phyloP scores from a whole-genome alignment of 2,888 invertebrate genomes.

The Galerucella nymphaeae region DNA sequence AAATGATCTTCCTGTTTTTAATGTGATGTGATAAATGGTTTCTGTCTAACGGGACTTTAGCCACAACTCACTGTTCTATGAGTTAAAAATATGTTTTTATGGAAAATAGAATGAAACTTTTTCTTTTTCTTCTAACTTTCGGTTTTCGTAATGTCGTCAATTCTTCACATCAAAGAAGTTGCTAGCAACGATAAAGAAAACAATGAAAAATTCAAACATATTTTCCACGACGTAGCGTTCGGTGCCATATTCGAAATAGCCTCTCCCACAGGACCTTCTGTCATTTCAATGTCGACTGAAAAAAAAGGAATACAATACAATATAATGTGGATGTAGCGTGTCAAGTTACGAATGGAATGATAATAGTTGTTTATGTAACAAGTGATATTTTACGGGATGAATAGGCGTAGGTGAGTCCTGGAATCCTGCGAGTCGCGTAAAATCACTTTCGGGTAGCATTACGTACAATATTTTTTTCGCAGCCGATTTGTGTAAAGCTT shows the following conservation, averaged over 20 bases:
- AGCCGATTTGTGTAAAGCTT: too few relatives aligned
- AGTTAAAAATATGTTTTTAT: slow-evolving; percentile 22
- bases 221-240: slow-evolving; percentile 36
- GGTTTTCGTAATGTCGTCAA: background rate
- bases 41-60: slow-evolving; percentile 3
- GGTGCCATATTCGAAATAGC: slow-evolving; percentile 38
- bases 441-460: too few relatives aligned
- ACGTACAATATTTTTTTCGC: too few relatives aligned
- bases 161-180: slow-evolving; percentile 31
- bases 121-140: background rate
- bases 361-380: too few relatives aligned
- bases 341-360: too few relatives aligned
- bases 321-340: too few relatives aligned
- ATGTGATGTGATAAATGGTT: slow-evolving; percentile 11
- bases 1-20: background rate
- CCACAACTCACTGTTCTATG: slow-evolving; percentile 10
- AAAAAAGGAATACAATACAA: slow-evolving; percentile 11
- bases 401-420: too few relatives aligned
- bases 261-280: slow-evolving; percentile 53
- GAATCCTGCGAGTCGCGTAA: too few relatives aligned
- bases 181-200: slow-evolving; percentile 38
- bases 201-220: slow-evolving; percentile 34
- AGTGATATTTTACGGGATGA: too few relatives aligned
- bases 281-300: slow-evolving; percentile 55
- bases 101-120: slow-evolving; percentile 23